These are phyloP conservation scores for Calephelis perditalis DNA, from an alignment of 2,888 invertebrate genomes.

Conservation along the genomic window DNA sequence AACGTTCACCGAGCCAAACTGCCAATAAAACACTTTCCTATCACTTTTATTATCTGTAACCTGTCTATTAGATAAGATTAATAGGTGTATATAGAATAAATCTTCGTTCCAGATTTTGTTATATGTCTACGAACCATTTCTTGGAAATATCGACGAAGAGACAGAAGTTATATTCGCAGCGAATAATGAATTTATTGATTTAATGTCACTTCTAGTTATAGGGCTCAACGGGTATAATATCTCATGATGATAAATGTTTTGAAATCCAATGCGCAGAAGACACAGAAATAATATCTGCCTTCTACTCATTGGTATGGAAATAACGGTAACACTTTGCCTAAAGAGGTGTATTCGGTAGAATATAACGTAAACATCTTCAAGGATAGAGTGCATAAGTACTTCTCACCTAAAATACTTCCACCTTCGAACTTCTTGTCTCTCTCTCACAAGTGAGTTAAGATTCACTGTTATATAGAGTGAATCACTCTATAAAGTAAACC, in stretches of 20 bases:
- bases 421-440: too few relatives aligned
- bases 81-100: neutral
- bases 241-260: neutral
- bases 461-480: too few relatives aligned
- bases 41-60: conserved; percentile 9
- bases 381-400: too few relatives aligned
- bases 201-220: neutral
- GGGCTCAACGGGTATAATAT: neutral
- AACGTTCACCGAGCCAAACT: conserved; percentile 19
- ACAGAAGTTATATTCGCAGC: neutral
- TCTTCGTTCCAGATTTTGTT: neutral
- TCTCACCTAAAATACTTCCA: too few relatives aligned
- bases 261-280: too few relatives aligned
- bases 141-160: neutral
- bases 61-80: conserved; percentile 9
- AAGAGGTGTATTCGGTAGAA: too few relatives aligned
- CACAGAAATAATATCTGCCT: too few relatives aligned
- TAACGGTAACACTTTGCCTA: too few relatives aligned
- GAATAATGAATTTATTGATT: neutral
- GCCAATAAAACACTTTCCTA: conserved; percentile 21
- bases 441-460: too few relatives aligned
- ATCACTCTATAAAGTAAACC: conserved; percentile 21
- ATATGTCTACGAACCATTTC: neutral
- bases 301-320: neutral
- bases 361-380: too few relatives aligned